Evolutionary conservation across 2,113 vertebrate species (phyloP).

Genomic region (Piaya cayana): DNA sequence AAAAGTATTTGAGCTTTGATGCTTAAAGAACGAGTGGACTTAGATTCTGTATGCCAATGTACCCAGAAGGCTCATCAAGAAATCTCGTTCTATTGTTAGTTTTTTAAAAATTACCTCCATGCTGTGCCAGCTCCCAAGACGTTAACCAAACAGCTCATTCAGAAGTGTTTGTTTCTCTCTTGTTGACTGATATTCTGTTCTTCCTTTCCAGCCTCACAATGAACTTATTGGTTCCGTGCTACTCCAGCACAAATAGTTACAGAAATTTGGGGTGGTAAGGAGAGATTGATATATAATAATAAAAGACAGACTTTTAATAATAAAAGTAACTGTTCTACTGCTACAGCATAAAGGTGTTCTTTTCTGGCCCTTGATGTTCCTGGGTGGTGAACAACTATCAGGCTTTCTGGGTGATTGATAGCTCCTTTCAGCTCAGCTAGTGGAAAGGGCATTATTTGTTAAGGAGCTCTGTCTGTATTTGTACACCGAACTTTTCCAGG

Average conservation of each 20-base stretch:
- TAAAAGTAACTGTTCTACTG: neutral
- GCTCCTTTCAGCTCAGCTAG: neutral
- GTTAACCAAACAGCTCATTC: neutral
- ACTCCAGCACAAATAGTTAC: neutral
- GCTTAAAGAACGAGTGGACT: neutral
- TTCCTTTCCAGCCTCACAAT: neutral
- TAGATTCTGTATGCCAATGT: neutral
- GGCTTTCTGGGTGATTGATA: slow-evolving; percentile 10
- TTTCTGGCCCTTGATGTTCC: neutral
- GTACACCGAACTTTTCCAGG: neutral
- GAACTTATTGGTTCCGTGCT: neutral
- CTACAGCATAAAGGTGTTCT: neutral
- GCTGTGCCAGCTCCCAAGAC: neutral
- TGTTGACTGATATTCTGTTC: neutral
- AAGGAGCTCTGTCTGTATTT: neutral
- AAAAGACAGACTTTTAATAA: too few species aligned
- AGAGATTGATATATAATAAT: neutral
- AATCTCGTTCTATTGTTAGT: neutral
- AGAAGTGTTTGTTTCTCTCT: neutral
- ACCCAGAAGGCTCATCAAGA: slow-evolving; percentile 24
- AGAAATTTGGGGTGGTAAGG: neutral
- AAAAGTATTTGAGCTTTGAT: slow-evolving; percentile 52
- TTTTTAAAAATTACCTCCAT: slow-evolving; percentile 4
- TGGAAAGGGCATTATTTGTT: neutral
- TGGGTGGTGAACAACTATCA: neutral